Evolutionary conservation across 1,140 invertebrate species (phyloP), one percentile per base, ranked within the genome.

Genomic region (Caenorhabditis inopinata): DNA sequence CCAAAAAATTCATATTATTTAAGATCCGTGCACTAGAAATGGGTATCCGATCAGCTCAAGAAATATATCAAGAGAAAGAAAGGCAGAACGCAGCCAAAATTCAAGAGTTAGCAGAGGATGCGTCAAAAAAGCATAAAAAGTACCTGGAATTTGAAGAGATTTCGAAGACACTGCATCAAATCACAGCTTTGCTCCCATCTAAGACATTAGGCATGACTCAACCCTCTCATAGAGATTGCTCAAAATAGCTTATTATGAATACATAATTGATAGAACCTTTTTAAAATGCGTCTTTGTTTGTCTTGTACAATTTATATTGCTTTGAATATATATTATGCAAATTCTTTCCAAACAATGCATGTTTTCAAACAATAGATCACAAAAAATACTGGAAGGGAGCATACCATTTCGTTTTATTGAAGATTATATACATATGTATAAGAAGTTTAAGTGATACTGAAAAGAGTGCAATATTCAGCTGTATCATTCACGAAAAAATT

Each of bases 61-160:
- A n/a, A 3, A 21, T 42, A n/a, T 68, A 38, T 38, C 58, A 68
- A 7, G 58, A 68, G n/a, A 68, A 68, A 1, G 58, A 68, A 21
- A 35, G 58, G 21, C n/a, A 32, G 32, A 38, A n/a, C 38, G 32
- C n/a, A 0, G 58, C 32, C 6, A 68, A 42, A 68, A 68, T 68
- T n/a, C 25, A 68, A 21, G 58, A 68, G 21, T 21, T 68, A 2
- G 32, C 35, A 21, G n/a, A 32, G 0, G 58, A 68, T 2, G 58
- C 58, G 58, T 68, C 25, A 21, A 38, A 68, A 68, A 68, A 68
- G n/a, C 58, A 68, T 68, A 29, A 68, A 38, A 68, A 68, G 32
- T 68, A 68, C 38, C n/a, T 68, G n/a, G 32, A 68, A 18, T 38
- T 68, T 21, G 32, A 68, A 21, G 58, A 68, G n/a, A 68, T 68